Evolutionary conservation across 2,113 vertebrate species (phyloP).

Genomic region (Candoia aspera): DNA sequence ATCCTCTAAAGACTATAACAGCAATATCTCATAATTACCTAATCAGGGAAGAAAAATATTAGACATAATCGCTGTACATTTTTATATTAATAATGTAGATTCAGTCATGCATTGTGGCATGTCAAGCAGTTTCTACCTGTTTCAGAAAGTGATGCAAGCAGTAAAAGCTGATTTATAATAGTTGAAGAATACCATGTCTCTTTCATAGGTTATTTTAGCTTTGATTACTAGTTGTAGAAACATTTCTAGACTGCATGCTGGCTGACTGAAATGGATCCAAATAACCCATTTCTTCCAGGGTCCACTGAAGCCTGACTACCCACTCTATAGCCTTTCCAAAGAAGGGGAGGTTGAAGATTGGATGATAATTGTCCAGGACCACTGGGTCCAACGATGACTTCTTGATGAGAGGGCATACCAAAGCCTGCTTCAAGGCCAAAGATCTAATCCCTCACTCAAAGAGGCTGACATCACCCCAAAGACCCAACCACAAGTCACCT

Average conservation of each 20-base stretch:
- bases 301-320: background rate
- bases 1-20: background rate
- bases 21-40: background rate
- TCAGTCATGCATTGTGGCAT: background rate
- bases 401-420: background rate
- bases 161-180: background rate
- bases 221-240: background rate
- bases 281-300: background rate
- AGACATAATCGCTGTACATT: background rate
- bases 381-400: background rate
- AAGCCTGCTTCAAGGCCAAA: background rate
- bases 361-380: background rate
- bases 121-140: background rate
- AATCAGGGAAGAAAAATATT: background rate
- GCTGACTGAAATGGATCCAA: background rate
- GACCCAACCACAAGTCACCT: background rate
- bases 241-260: background rate
- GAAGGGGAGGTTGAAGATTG: background rate
- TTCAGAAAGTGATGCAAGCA: background rate
- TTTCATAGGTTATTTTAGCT: background rate
- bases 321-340: background rate
- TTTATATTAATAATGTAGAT: background rate
- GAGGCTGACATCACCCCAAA: background rate
- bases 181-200: background rate
- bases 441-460: background rate